A percentile compares a stretch with the other conserved stretches of the same genome.
These are phyloP conservation scores for Monomorium pharaonis DNA, from an alignment of 1,140 invertebrate species.

Conservation along the genomic window DNA sequence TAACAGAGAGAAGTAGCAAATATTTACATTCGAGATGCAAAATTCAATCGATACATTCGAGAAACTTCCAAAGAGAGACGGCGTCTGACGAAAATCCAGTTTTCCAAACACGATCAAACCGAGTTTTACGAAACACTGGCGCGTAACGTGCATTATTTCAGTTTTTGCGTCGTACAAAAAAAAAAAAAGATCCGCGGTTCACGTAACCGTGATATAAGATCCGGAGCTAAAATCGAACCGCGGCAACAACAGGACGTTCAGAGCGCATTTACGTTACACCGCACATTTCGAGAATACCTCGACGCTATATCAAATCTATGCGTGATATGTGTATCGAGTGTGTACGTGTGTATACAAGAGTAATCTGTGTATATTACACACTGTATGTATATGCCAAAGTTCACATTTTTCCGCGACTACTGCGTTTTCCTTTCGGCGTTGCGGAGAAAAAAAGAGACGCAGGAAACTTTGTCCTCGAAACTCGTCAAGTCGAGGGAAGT, in stretches of 20 bases:
- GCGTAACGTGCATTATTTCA: neutral
- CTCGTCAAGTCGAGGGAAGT: slow-evolving; percentile 15
- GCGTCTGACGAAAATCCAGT: neutral
- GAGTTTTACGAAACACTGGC: neutral
- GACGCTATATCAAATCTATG: neutral
- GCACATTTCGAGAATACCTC: slow-evolving; percentile 2
- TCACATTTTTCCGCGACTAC: neutral
- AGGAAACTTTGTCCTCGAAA: slow-evolving; percentile 34
- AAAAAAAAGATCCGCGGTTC: neutral
- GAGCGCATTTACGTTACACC: neutral
- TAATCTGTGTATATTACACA: neutral
- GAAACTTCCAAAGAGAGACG: neutral
- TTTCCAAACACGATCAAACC: neutral
- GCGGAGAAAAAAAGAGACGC: slow-evolving; percentile 42
- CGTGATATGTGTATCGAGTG: no score
- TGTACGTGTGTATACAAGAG: no score
- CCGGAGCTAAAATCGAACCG: neutral
- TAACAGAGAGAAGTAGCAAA: neutral
- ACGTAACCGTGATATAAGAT: neutral
- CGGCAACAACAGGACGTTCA: neutral
- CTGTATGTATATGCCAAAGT: neutral
- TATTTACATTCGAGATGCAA: neutral
- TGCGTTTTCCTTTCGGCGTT: neutral
- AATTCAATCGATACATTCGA: neutral
- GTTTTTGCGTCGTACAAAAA: neutral